These are phyloP conservation scores for Actias luna DNA, from an alignment of 2,888 invertebrate genomes.

Conservation along the genomic window DNA sequence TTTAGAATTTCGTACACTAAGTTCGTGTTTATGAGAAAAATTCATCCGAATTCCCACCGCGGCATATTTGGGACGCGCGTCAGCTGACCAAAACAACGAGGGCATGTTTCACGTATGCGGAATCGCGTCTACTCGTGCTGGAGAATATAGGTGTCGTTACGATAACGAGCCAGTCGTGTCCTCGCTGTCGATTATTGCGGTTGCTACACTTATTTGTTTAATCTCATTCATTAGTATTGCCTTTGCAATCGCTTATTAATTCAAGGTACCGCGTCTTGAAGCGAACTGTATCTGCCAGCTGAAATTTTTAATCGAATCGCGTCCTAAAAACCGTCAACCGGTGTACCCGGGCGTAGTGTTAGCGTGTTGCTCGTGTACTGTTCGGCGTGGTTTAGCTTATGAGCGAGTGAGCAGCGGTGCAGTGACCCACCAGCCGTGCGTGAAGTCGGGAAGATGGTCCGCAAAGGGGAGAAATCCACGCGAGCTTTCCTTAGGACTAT, in stretches of 20 bases:
- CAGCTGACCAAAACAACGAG: slow-evolving; percentile 69
- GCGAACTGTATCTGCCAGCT: slow-evolving; percentile 28
- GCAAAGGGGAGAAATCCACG: slow-evolving; percentile 71
- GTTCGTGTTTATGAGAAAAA: slow-evolving; percentile 46
- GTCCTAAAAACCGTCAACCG: slow-evolving; percentile 58
- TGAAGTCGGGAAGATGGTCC: slow-evolving; percentile 76
- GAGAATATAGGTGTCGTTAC: slow-evolving; percentile 68
- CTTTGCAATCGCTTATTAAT: slow-evolving; percentile 30
- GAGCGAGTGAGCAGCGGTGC: slow-evolving; percentile 57
- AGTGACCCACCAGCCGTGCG: slow-evolving; percentile 75
- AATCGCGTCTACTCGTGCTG: slow-evolving; percentile 58
- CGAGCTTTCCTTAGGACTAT: slow-evolving; percentile 72
- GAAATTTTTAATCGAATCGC: slow-evolving; percentile 39
- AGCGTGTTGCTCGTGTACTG: slow-evolving; percentile 38
- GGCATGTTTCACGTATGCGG: slow-evolving; percentile 62
- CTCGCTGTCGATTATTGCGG: slow-evolving; percentile 77
- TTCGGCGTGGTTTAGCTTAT: slow-evolving; percentile 36
- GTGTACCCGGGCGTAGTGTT: slow-evolving; percentile 36
- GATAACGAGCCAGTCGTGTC: slow-evolving; percentile 78
- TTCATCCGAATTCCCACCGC: slow-evolving; percentile 43
- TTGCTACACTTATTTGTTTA: slow-evolving; percentile 59
- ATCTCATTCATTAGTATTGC: slow-evolving; percentile 35
- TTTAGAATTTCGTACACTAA: slow-evolving; percentile 27
- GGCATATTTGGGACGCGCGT: slow-evolving; percentile 65
- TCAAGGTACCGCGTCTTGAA: slow-evolving; percentile 27